Evolutionary conservation across 2,113 vertebrate genomes (phyloP).

Genomic region (Petroica traversi): DNA sequence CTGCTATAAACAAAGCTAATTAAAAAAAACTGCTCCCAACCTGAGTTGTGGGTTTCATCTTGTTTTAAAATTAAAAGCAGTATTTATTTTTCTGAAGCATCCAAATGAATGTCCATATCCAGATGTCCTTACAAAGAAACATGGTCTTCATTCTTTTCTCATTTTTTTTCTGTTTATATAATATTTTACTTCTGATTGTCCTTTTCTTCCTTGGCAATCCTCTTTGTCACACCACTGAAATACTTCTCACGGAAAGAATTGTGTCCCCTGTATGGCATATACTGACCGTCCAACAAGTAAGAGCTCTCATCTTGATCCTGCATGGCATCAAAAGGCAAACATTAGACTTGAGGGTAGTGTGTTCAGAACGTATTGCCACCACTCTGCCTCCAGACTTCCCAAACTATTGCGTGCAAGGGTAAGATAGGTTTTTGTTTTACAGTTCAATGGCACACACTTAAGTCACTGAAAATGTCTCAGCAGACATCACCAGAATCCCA

Average conservation of each 20-base stretch:
- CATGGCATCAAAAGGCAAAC: constrained; percentile 32
- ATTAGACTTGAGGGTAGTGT: neutral
- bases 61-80: constrained; percentile 60
- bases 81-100: constrained; percentile 63
- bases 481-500: neutral
- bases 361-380: neutral
- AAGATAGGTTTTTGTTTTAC: neutral
- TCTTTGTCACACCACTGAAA: constrained; percentile 94
- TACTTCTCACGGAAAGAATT: constrained; percentile 98
- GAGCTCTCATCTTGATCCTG: constrained; percentile 82
- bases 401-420: neutral
- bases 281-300: constrained; percentile 74
- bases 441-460: neutral
- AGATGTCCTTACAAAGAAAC: constrained; percentile 52
- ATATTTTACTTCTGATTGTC: constrained; percentile 68
- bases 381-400: neutral
- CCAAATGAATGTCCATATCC: constrained; percentile 52
- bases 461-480: neutral
- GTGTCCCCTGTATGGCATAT: constrained; percentile 87
- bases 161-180: constrained; percentile 37
- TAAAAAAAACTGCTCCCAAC: constrained; percentile 67
- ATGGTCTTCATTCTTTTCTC: constrained; percentile 55
- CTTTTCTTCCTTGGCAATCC: constrained; percentile 81
- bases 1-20: constrained; percentile 71
- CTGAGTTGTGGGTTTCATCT: constrained; percentile 66